Percentiles rank a stretch among this genome's conserved stretches.
These are phyloP conservation scores for Luperina nickerlii DNA, from an alignment of 2,888 invertebrate species.

Conservation along the genomic window DNA sequence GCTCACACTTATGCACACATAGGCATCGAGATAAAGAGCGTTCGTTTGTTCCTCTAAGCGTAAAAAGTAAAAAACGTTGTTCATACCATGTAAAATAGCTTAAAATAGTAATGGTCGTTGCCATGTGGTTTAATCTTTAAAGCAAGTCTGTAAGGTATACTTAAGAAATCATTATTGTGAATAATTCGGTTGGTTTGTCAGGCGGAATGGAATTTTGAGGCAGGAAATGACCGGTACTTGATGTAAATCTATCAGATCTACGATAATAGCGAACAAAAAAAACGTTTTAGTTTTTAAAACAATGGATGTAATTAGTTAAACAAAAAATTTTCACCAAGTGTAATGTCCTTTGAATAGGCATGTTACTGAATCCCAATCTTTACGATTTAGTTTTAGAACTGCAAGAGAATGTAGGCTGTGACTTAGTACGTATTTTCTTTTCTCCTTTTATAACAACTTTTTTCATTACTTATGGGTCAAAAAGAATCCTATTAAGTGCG, in stretches of 20 bases:
- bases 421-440: constrained; percentile 47
- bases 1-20: constrained; percentile 71
- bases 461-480: constrained; percentile 49
- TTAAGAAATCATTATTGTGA: constrained; percentile 70
- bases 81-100: constrained; percentile 70
- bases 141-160: constrained; percentile 63
- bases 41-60: constrained; percentile 68
- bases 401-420: constrained; percentile 37
- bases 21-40: constrained; percentile 70
- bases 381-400: constrained; percentile 34
- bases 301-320: constrained; percentile 67
- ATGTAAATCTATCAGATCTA: constrained; percentile 72
- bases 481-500: constrained; percentile 47
- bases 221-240: constrained; percentile 72
- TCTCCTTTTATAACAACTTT: constrained; percentile 45
- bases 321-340: constrained; percentile 57
- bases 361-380: constrained; percentile 33
- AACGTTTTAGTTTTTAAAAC: constrained; percentile 69
- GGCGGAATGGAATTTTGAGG: constrained; percentile 71
- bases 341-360: constrained; percentile 58
- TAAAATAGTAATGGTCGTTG: constrained; percentile 68
- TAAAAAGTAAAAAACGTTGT: constrained; percentile 68
- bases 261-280: constrained; percentile 68
- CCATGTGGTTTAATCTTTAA: constrained; percentile 60
- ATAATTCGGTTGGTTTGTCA: constrained; percentile 60